phyloP scores from a whole-genome alignment of 2,888 invertebrate genomes.

The Drosophila formosana region DNA sequence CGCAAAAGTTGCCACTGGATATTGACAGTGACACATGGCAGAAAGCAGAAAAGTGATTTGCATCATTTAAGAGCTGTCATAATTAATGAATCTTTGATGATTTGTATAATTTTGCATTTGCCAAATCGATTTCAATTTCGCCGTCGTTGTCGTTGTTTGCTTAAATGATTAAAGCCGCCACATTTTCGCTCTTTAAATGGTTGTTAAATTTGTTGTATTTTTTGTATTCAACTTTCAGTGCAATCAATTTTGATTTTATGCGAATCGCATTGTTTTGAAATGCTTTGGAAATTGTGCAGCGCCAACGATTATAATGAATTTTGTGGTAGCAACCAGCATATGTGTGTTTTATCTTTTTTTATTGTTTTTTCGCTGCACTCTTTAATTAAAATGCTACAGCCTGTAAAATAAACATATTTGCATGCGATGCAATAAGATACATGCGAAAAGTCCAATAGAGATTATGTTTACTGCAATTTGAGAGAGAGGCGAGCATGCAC shows the following conservation, averaged over 20 bases:
- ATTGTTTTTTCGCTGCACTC: conserved; percentile 14
- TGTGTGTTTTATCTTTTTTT: neutral
- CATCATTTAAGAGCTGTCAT: conserved; percentile 38
- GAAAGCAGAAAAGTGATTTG: conserved; percentile 19
- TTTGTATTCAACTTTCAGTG: conserved; percentile 4
- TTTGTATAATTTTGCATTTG: conserved; percentile 17
- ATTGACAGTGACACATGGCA: conserved; percentile 21
- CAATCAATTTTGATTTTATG: conserved; percentile 45
- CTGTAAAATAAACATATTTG: conserved; percentile 59
- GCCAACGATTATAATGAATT: conserved; percentile 47
- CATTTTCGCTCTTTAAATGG: neutral
- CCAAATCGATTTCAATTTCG: conserved; percentile 26
- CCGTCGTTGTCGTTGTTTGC: neutral
- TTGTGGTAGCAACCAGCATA: conserved; percentile 16
- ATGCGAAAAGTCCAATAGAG: conserved; percentile 24
- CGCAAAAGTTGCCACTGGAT: conserved; percentile 1
- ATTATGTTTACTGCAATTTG: conserved; percentile 47
- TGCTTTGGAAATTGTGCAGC: conserved; percentile 61
- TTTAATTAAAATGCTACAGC: conserved; percentile 47
- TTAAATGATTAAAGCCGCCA: neutral
- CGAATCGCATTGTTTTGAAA: conserved; percentile 50
- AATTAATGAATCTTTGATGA: conserved; percentile 42
- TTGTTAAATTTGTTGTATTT: neutral
- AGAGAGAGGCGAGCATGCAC: conserved; percentile 6
- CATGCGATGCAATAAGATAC: conserved; percentile 32